Conservation (phyloP, 2,888 invertebrate species). For the Anoplius nigerrimus region DNA sequence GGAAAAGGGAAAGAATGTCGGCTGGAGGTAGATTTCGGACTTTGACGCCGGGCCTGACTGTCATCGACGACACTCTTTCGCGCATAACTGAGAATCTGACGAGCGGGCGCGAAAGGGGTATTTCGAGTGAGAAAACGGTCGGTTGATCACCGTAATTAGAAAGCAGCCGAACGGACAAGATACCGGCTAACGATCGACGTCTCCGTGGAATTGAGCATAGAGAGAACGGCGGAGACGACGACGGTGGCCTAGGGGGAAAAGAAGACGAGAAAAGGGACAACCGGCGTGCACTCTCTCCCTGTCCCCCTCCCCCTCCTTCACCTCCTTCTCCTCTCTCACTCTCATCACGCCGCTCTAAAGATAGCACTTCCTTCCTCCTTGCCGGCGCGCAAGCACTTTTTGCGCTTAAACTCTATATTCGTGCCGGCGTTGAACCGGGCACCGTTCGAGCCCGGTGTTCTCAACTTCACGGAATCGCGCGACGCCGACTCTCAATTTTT, state of each 20-base stretch:
- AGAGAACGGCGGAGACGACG: no score
- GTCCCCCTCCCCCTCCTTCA: no score
- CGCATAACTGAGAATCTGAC: no score
- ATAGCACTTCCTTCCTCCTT: slow-evolving; percentile 70
- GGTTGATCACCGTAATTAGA: no score
- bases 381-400: slow-evolving; percentile 56
- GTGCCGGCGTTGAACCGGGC: slow-evolving; percentile 38
- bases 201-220: no score
- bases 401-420: slow-evolving; percentile 58
- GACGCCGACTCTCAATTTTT: not conserved
- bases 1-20: slow-evolving; percentile 18
- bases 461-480: slow-evolving; percentile 22
- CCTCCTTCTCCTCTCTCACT: no score
- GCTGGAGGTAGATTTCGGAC: not conserved
- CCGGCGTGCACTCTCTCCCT: slow-evolving; percentile 32
- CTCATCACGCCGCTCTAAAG: slow-evolving; percentile 62
- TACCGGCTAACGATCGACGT: no score
- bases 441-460: slow-evolving; percentile 34
- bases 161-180: no score
- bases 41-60: no score
- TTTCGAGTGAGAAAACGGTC: no score
- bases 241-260: slow-evolving; percentile 49
- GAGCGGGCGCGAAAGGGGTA: no score
- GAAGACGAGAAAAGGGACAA: slow-evolving; percentile 39
- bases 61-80: not conserved